Base-by-base conservation (phyloP, 2,113 vertebrate genomes). In the Planiliza haematocheilus region DNA sequence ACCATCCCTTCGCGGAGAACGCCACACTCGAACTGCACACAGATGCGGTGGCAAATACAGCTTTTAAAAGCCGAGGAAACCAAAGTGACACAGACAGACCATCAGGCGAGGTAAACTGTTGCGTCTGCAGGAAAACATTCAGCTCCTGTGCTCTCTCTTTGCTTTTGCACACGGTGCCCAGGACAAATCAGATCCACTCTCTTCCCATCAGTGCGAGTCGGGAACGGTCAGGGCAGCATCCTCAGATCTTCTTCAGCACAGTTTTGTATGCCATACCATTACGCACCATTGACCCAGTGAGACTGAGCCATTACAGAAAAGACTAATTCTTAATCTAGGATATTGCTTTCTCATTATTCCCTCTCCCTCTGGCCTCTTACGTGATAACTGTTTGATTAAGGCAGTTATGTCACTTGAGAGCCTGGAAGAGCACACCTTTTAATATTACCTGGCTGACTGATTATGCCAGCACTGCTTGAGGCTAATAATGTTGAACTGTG, bases 311-410 rank as follows among this genome's bases (percentile, higher is more conserved):
- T 87, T 80, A 78, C 59, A 82, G 74, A 82, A 86, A 79, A 82
- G 88, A 74, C 84, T 83, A 74, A 90, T 88, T 90, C 77, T 83
- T 87, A 86, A 91, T 91, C 88, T 77, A 53, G 82, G 83, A 86
- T 91, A 90, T 87, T 90, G 88, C 86, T 85, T 86, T 85, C 88
- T 88, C 83, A 89, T 91, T 90, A 88, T 77, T 78, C 77, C 39
- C 61, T 58, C 65, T 88, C 89, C 89, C 80, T 61, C 56, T 65
- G 84, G 86, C 88, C 84, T 89, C 78, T 36, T 74, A 81, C 38
- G 39, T 77, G 88, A 92, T 92, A 89, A 88, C 80, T 77, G 81
- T 91, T 90, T 92, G 91, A 93, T 92, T 92, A 91, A 90, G 80
- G 68, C 86, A 53, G 89, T 91, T 90, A 84, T 91, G 85, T 92